These are phyloP conservation scores for Oedothorax gibbosus DNA, from an alignment of 1,140 invertebrate species.

Conservation along the genomic window DNA sequence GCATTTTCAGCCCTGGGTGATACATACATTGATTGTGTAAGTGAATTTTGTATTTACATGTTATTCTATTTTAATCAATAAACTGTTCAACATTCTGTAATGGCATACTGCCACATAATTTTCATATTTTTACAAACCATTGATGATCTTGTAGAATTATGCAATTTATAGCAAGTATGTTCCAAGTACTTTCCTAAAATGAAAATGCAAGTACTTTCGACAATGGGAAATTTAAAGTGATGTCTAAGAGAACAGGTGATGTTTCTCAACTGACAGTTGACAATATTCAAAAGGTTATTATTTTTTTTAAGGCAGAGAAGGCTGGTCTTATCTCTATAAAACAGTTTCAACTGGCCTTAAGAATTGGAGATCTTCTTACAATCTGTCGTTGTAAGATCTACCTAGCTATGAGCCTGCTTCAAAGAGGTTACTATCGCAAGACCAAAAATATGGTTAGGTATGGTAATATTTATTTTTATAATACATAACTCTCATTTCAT, in stretches of 20 bases:
- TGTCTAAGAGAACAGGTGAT: no score
- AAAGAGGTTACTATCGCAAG: slow-evolving; percentile 77
- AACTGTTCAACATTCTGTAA: no score
- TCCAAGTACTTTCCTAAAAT: no score
- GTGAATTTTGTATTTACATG: slow-evolving; percentile 62
- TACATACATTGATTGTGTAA: slow-evolving; percentile 82
- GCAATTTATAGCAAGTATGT: no score
- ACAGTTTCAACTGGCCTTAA: slow-evolving; percentile 83
- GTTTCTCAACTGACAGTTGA: no score
- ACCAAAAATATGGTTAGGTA: slow-evolving; percentile 77
- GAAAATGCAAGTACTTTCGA: no score
- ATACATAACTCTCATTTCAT: not conserved
- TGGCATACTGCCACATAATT: no score
- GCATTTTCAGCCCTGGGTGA: slow-evolving; percentile 94
- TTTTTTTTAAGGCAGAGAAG: slow-evolving; percentile 77
- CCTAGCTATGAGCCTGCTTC: slow-evolving; percentile 86
- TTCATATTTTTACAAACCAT: no score
- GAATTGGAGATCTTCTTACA: slow-evolving; percentile 83
- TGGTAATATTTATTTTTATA: not conserved
- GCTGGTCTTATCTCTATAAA: slow-evolving; percentile 87
- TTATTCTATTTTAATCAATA: no score
- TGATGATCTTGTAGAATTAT: no score
- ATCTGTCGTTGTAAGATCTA: slow-evolving; percentile 85
- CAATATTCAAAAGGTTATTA: no score
- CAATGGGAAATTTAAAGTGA: no score